A percentile compares a stretch with the other conserved stretches of the same genome.
Conservation (phyloP, 1,140 invertebrate genomes). For the Drosophila orena region DNA sequence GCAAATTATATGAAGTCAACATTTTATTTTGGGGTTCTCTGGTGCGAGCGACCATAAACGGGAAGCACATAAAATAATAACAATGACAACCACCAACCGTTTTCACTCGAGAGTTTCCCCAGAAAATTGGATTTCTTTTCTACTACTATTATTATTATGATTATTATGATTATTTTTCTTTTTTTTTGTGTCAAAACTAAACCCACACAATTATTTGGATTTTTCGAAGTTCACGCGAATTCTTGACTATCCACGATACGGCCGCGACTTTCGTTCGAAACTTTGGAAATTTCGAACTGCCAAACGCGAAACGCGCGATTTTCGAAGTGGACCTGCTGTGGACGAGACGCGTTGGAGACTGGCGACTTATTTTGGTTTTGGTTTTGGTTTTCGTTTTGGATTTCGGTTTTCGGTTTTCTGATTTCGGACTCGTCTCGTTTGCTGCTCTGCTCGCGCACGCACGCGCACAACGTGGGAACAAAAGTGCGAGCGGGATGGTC, state of each 20-base stretch:
- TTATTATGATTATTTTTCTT: too few species aligned
- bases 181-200: neutral
- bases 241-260: conserved; percentile 19
- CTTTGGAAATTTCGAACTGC: conserved; percentile 9
- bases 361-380: conserved; percentile 43
- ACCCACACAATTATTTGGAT: conserved; percentile 9
- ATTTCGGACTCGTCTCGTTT: neutral
- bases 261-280: conserved; percentile 32
- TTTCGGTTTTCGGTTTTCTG: conserved; percentile 7
- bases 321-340: conserved; percentile 66
- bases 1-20: conserved; percentile 57
- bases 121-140: neutral
- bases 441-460: conserved; percentile 38
- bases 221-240: neutral
- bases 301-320: conserved; percentile 25
- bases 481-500: conserved; percentile 14
- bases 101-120: conserved; percentile 54
- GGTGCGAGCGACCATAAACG: conserved; percentile 32
- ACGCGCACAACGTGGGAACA: conserved; percentile 47
- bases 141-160: too few species aligned
- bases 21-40: conserved; percentile 53
- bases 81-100: conserved; percentile 29
- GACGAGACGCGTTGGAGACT: conserved; percentile 69
- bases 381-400: neutral
- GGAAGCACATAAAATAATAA: conserved; percentile 24